These are phyloP conservation scores for Rhinichthys klamathensis DNA, from an alignment of 2,113 vertebrate species.

Conservation along the genomic window DNA sequence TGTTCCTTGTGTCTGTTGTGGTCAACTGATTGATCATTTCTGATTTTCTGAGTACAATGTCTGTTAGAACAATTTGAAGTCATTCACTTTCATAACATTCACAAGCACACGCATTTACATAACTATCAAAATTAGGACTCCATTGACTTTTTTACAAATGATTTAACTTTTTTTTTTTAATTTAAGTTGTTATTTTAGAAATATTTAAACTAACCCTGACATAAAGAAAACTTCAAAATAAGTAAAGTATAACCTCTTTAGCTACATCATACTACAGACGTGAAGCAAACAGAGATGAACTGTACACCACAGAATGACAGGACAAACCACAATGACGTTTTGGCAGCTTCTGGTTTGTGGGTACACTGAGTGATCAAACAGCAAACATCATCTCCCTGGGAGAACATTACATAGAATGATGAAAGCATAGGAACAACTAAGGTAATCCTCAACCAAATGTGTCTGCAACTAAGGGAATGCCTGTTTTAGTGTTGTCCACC, in stretches of 20 bases:
- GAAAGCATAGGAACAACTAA: conserved; percentile 49
- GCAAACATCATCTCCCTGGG: conserved; percentile 11
- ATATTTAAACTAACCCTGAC: too few species aligned
- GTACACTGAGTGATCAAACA: conserved; percentile 59
- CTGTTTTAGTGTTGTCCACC: neutral
- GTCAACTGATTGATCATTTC: conserved; percentile 31
- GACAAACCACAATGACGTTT: conserved; percentile 56
- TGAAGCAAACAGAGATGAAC: conserved; percentile 66
- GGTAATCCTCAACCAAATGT: neutral
- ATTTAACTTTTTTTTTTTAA: too few species aligned
- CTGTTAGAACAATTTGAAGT: conserved; percentile 11
- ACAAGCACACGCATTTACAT: neutral
- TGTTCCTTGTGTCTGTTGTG: neutral
- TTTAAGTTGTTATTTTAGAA: too few species aligned
- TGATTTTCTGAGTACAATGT: conserved; percentile 16
- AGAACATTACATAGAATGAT: conserved; percentile 45
- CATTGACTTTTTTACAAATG: too few species aligned
- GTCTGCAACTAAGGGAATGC: neutral
- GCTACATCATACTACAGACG: conserved; percentile 35
- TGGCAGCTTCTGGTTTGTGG: conserved; percentile 65
- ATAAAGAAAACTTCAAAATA: too few species aligned
- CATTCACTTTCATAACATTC: neutral
- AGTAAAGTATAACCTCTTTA: neutral
- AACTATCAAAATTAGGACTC: neutral
- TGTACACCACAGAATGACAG: conserved; percentile 70